phyloP scores from a whole-genome alignment of 1,140 invertebrate species.

The Goniozus legneri region DNA sequence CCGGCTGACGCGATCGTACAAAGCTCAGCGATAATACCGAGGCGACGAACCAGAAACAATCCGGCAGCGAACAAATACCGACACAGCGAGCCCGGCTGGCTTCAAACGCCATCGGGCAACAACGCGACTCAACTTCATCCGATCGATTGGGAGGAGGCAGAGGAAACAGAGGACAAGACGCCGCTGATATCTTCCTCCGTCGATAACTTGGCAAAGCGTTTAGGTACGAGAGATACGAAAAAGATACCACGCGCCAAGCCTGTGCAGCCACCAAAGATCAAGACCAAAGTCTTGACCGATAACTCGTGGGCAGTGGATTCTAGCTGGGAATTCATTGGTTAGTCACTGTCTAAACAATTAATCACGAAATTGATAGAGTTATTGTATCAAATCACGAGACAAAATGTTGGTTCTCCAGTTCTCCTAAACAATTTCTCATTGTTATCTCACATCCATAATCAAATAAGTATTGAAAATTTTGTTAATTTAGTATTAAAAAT shows the following conservation, averaged over 20 bases:
- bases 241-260: slow-evolving; percentile 65
- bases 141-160: slow-evolving; percentile 59
- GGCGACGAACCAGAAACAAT: slow-evolving; percentile 37
- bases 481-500: no score
- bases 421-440: background rate
- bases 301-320: slow-evolving; percentile 80
- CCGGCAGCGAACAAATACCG: slow-evolving; percentile 51
- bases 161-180: slow-evolving; percentile 49
- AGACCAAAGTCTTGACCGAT: slow-evolving; percentile 60
- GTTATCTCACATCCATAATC: background rate
- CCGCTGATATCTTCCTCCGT: slow-evolving; percentile 65
- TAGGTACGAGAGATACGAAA: slow-evolving; percentile 50
- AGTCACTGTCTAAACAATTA: slow-evolving; percentile 25
- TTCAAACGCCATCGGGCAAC: slow-evolving; percentile 47
- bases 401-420: no score
- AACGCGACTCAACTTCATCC: slow-evolving; percentile 53
- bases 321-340: slow-evolving; percentile 83
- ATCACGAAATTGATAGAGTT: background rate
- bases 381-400: background rate
- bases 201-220: slow-evolving; percentile 58
- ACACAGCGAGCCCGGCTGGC: slow-evolving; percentile 63
- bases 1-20: slow-evolving; percentile 79
- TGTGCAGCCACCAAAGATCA: slow-evolving; percentile 67
- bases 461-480: no score
- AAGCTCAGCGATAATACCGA: slow-evolving; percentile 45